Evolutionary conservation across 2,888 invertebrate genomes (phyloP).

Genomic region (Drosophila fungiperda): DNA sequence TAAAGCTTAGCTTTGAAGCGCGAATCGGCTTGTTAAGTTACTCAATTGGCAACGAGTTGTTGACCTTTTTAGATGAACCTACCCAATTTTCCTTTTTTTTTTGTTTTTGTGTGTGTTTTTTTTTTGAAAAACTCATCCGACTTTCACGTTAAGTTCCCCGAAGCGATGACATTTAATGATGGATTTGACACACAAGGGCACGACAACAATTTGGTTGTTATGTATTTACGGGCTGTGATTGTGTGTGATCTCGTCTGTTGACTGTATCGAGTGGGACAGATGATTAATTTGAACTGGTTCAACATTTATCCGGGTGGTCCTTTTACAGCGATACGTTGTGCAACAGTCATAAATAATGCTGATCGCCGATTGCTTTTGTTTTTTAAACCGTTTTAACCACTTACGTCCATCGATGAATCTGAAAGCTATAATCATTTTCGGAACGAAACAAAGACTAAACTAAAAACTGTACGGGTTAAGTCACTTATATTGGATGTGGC

Average conservation of each 20-base stretch:
- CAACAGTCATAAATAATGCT: constrained; percentile 71
- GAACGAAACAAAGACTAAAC: neutral
- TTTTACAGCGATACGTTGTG: constrained; percentile 57
- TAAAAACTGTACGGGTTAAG: neutral
- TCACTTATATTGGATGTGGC: neutral
- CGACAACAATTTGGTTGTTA: constrained; percentile 66
- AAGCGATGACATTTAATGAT: constrained; percentile 85
- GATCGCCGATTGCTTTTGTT: constrained; percentile 57
- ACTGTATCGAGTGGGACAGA: constrained; percentile 50
- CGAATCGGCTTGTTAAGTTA: constrained; percentile 61
- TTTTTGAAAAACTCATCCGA: constrained; percentile 41
- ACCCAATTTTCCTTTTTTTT: constrained; percentile 30
- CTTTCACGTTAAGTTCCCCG: constrained; percentile 72
- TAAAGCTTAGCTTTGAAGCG: constrained; percentile 5
- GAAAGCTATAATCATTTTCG: constrained; percentile 19
- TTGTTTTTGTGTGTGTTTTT: constrained; percentile 4
- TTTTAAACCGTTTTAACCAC: constrained; percentile 38
- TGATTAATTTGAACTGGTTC: constrained; percentile 67
- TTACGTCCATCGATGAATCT: constrained; percentile 16
- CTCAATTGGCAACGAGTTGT: constrained; percentile 75
- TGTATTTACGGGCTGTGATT: constrained; percentile 36
- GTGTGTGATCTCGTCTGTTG: constrained; percentile 25
- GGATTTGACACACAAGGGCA: constrained; percentile 85
- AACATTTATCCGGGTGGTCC: constrained; percentile 70
- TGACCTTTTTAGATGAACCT: constrained; percentile 70